These are phyloP conservation scores for Orthosia incerta DNA, from an alignment of 2,888 invertebrate genomes.

Conservation along the genomic window DNA sequence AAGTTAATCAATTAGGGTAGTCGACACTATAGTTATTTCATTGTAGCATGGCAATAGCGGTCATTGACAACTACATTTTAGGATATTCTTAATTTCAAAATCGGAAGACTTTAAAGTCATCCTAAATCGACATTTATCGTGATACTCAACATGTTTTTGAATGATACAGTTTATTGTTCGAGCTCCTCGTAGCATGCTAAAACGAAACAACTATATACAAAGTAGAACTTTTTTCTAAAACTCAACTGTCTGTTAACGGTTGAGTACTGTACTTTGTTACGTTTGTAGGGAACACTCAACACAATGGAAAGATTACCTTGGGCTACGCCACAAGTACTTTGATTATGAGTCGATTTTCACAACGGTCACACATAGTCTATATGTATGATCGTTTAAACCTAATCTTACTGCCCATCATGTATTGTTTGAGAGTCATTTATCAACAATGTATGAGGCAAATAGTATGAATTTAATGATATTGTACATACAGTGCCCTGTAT, in stretches of 20 bases:
- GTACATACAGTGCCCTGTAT: neutral
- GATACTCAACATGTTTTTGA: too few relatives aligned
- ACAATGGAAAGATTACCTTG: conserved; percentile 52
- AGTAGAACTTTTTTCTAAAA: conserved; percentile 5
- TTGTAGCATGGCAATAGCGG: too few relatives aligned
- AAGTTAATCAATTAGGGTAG: too few relatives aligned
- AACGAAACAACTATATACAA: neutral
- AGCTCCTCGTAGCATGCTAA: too few relatives aligned
- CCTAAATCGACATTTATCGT: too few relatives aligned
- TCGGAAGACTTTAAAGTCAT: too few relatives aligned
- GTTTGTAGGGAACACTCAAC: conserved; percentile 29
- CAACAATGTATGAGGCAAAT: neutral
- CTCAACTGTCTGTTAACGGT: neutral
- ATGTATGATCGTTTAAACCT: conserved; percentile 18
- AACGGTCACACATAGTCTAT: conserved; percentile 30
- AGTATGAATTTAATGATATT: conserved; percentile 15
- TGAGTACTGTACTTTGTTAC: conserved; percentile 12
- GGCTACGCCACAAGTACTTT: conserved; percentile 25
- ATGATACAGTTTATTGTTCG: too few relatives aligned
- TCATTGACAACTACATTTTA: too few relatives aligned
- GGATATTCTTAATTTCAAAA: too few relatives aligned
- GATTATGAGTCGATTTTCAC: conserved; percentile 32
- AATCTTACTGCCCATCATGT: conserved; percentile 39
- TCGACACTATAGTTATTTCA: too few relatives aligned
- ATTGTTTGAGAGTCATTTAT: conserved; percentile 21